Evolutionary conservation across 2,113 vertebrate genomes (phyloP).

Genomic region (Mastomys coucha): DNA sequence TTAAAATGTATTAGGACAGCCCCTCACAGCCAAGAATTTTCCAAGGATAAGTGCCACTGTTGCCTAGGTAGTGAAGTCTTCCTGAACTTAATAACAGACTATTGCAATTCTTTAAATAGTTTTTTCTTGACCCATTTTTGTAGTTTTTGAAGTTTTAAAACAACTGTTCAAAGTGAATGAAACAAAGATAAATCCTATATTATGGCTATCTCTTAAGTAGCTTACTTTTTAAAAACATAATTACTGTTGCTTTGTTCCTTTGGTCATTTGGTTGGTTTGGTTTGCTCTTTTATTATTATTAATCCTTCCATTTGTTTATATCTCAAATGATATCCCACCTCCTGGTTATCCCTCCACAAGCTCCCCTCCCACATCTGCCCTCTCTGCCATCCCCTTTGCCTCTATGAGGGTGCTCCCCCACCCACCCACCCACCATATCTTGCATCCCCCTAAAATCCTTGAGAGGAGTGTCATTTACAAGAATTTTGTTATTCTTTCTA

Average conservation of each 20-base stretch:
- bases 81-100: background rate
- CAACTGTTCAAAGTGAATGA: background rate
- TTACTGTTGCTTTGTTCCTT: background rate
- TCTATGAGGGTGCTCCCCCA: no score
- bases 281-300: background rate
- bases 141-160: constrained; percentile 21
- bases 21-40: background rate
- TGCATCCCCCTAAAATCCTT: background rate
- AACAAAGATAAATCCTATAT: constrained; percentile 39
- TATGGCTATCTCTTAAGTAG: constrained; percentile 4
- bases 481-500: constrained; percentile 66
- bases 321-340: no score
- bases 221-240: background rate
- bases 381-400: no score
- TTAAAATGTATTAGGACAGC: background rate
- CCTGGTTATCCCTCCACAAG: no score
- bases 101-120: constrained; percentile 24
- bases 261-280: background rate
- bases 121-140: constrained; percentile 10
- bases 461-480: constrained; percentile 55
- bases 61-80: background rate
- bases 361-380: no score
- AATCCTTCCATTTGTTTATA: no score
- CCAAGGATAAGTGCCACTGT: background rate
- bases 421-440: no score